These are phyloP conservation scores for Cantharis rufa DNA, from an alignment of 2,888 invertebrate species.

Conservation along the genomic window DNA sequence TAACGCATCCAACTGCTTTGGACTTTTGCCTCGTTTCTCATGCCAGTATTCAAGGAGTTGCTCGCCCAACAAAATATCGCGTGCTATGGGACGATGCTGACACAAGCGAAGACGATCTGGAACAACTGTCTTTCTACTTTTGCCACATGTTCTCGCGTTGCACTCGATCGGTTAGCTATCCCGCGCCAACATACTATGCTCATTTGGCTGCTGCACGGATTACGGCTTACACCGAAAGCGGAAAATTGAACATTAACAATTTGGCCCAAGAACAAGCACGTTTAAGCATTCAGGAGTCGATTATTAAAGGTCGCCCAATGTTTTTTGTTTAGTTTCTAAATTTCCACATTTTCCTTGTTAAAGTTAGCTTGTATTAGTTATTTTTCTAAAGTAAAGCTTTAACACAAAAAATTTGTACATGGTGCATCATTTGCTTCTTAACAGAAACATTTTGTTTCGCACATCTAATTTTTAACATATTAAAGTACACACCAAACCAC, in stretches of 20 bases:
- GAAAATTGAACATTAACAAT: constrained; percentile 54
- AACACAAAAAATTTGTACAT: background rate
- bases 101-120: constrained; percentile 73
- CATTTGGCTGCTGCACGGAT: constrained; percentile 82
- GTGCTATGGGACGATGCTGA: constrained; percentile 79
- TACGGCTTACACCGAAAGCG: constrained; percentile 55
- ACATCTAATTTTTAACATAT: no score
- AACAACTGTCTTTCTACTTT: constrained; percentile 78
- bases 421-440: no score
- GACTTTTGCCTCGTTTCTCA: constrained; percentile 83
- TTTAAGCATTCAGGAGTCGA: constrained; percentile 59
- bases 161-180: constrained; percentile 81
- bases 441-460: no score
- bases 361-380: background rate
- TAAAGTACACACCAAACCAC: no score
- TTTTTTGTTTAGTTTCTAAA: constrained; percentile 67
- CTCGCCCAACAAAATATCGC: constrained; percentile 85
- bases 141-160: constrained; percentile 88
- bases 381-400: background rate
- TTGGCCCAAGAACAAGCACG: constrained; percentile 59
- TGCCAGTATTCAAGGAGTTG: constrained; percentile 77
- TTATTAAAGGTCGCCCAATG: constrained; percentile 66
- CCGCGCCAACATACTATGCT: constrained; percentile 86
- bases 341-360: background rate
- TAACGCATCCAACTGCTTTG: constrained; percentile 83